Conservation (phyloP, 2,797 vertebrate genomes). For the Propithecus perrieri region DNA sequence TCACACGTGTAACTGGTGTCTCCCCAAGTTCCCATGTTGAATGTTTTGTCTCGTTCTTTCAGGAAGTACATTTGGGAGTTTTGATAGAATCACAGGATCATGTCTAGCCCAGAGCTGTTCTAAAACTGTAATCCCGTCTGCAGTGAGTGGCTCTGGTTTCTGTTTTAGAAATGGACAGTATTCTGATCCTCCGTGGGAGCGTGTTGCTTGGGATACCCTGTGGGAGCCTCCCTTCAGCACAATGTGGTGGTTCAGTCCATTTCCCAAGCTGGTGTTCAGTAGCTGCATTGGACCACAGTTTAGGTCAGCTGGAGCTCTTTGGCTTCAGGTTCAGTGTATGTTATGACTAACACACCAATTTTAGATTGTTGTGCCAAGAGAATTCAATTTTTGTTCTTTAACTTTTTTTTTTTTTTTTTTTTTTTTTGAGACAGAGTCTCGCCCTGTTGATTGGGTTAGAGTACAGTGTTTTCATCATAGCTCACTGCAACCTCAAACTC, state of each 20-base stretch:
- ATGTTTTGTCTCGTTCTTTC: not conserved
- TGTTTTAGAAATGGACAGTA: not conserved
- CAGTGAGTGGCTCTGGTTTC: not conserved
- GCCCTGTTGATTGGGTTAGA: too few relatives aligned
- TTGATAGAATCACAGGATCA: not conserved
- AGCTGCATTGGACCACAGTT: not conserved
- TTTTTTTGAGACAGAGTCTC: not conserved
- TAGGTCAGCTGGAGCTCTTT: not conserved
- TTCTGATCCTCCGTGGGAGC: not conserved
- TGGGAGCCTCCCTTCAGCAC: not conserved
- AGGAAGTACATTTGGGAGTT: not conserved
- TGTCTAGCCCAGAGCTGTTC: not conserved
- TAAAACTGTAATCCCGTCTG: not conserved
- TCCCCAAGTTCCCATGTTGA: not conserved
- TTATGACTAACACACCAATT: not conserved
- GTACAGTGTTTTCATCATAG: too few relatives aligned
- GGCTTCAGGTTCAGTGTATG: not conserved
- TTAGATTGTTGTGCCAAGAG: not conserved
- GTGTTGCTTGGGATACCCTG: not conserved
- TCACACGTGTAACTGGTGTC: not conserved
- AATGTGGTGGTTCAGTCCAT: rapidly evolving
- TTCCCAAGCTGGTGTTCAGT: not conserved
- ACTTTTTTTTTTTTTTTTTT: not conserved
- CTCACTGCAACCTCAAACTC: too few relatives aligned
- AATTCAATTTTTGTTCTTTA: not conserved